Evolutionary conservation across 2,113 vertebrate genomes (phyloP).

Genomic region (Phyllostomus hastatus): DNA sequence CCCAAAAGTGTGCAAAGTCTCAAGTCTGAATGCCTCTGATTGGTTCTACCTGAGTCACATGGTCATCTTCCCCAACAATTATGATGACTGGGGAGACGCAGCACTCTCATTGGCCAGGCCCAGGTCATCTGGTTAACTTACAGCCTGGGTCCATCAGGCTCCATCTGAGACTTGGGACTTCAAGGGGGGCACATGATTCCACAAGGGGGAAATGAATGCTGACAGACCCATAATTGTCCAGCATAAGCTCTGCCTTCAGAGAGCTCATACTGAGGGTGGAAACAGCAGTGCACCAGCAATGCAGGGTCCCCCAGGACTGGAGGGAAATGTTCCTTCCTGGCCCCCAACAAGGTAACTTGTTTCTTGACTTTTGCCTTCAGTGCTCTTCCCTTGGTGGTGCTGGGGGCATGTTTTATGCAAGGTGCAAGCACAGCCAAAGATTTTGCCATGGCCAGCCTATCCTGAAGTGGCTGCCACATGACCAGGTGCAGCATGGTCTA

Average conservation of each 20-base stretch:
- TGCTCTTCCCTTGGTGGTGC: background rate
- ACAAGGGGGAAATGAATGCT: background rate
- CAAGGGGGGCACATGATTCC: background rate
- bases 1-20: background rate
- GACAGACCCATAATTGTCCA: background rate
- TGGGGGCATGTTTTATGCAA: background rate
- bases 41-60: background rate
- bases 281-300: background rate
- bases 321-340: background rate
- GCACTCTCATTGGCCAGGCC: background rate
- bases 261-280: background rate
- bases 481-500: background rate
- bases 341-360: background rate
- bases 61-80: background rate
- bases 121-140: background rate
- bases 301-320: background rate
- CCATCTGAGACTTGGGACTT: too few relatives aligned
- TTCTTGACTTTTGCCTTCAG: background rate
- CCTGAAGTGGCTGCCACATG: background rate
- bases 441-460: background rate
- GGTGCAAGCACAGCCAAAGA: background rate
- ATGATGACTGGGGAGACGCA: accelerated
- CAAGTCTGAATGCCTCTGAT: background rate
- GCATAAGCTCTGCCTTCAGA: background rate
- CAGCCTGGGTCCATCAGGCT: background rate